Evolutionary conservation across 2,888 invertebrate species (phyloP).

Genomic region (Eurois occulta): DNA sequence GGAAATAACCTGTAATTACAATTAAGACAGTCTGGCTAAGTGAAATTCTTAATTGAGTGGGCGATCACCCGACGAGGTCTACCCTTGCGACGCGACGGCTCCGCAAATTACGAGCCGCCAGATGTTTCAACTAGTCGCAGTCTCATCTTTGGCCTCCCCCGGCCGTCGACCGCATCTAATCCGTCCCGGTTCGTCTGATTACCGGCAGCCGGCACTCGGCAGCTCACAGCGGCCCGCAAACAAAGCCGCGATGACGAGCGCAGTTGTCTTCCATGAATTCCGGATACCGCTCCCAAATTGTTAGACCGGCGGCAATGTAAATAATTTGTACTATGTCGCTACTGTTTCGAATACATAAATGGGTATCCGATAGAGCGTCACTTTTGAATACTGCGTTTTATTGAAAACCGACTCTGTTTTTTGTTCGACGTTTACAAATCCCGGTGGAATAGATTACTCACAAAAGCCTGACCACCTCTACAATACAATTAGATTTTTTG

Average conservation of each 20-base stretch:
- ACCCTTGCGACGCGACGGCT: constrained; percentile 76
- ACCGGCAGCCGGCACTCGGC: constrained; percentile 78
- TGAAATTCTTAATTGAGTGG: constrained; percentile 71
- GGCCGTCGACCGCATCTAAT: constrained; percentile 63
- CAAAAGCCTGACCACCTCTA: constrained; percentile 36
- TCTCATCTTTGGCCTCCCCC: constrained; percentile 64
- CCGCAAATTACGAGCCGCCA: constrained; percentile 83
- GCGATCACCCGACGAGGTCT: constrained; percentile 78
- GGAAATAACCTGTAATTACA: constrained; percentile 63
- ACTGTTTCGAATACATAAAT: constrained; percentile 66
- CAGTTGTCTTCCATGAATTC: constrained; percentile 81
- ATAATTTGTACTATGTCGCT: constrained; percentile 74
- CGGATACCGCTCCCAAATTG: constrained; percentile 78
- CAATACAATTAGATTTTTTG: constrained; percentile 44
- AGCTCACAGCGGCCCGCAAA: constrained; percentile 80
- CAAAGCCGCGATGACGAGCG: constrained; percentile 83
- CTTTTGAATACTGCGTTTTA: constrained; percentile 56
- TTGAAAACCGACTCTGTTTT: constrained; percentile 47
- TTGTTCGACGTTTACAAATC: constrained; percentile 41
- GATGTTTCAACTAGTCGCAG: constrained; percentile 81
- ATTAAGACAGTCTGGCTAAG: constrained; percentile 64
- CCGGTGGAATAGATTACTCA: constrained; percentile 48
- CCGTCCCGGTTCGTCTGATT: constrained; percentile 76
- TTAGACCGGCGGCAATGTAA: constrained; percentile 78
- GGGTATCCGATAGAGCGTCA: constrained; percentile 47